Evolutionary conservation across 2,113 vertebrate species (phyloP), one percentile per base, ranked within the genome.

Genomic region (Xiphophorus maculatus): DNA sequence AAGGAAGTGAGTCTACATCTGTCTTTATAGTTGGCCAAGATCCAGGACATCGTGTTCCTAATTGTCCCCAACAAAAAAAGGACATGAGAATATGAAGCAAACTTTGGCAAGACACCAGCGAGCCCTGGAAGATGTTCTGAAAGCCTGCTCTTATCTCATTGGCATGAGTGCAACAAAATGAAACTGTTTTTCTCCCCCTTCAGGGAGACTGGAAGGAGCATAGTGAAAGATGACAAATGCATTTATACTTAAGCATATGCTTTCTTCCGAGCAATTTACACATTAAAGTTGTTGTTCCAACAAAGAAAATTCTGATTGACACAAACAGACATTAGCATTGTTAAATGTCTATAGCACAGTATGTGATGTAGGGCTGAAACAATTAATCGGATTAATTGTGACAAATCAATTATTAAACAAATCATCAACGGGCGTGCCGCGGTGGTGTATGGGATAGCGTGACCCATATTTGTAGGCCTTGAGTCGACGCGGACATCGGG

Each of bases 21-120:
- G 80, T 80, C 72, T 51, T 66, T 66, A 68, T 61, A 15, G 65
- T 74, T 88, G 88, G 90, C 80, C 63, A 10, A 29, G 33, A 14
- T 73, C 83, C 90, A 91, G 84, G 72, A 88, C 84, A 83, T 79
- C 73, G 76, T 90, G 90, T 89, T 86, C 85, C 77, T 87, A 80
- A 90, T 80, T 87, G 88, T 90, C 69, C 79, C 82, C 76, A 62
- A 63, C 69, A 63, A 79, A 80, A 75, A 71, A 71, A 79, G 76
- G 42, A 73, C 79, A 74, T 54, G 68, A 70, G 75, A 88, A 82
- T 77, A 84, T 81, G 81, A 89, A 81, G 74, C 68, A 62, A 70
- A 65, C 33, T 69, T 74, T 87, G 86, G 88, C 83, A 3, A 17
- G 19, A 33, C 3, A 78, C 79, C 84, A 81, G 78, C 74, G 82